Base-by-base conservation (phyloP, 1,140 invertebrate species). In the Drosophila miranda region DNA sequence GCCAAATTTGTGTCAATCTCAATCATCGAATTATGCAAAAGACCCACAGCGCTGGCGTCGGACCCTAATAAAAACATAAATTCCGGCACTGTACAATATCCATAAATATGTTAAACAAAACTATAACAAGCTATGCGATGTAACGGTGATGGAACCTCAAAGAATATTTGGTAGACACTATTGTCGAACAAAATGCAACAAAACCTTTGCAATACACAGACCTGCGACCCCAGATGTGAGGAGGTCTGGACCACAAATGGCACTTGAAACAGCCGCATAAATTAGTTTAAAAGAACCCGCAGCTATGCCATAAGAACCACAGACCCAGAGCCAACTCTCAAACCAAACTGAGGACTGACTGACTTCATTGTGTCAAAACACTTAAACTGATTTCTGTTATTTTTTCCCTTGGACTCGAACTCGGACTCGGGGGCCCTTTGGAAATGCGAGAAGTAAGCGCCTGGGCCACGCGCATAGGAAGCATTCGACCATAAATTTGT, bases 91-190 rank as follows among this genome's bases (percentile, higher is more conserved):
- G 42, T 38, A 46, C 9, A 42, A 66, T 60, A 49, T 67, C 75
- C 75, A 75, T 83, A 83, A 83, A 83, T 83, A 79, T 83, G 80
- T 79, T 82, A 75, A 72, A 83, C 80, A 84, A 83, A 83, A 78
- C 79, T 78, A 56, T 57, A 83, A 78, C 75, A 69, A 68, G 66
- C 68, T 69, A 72, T 78, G 75, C 67, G 63, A 8, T 52, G 52
- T 60, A 78, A 75, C 79, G 69, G 75, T 50, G 50, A 44, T 50
- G n/a, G 16, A 45, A 23, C n/a, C n/a, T 4, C 43, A 6, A 6
- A 45, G 54, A 59, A 76, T 73, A 77, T 68, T 59, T 56, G 28
- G 13, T 61, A 6, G 51, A 54, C 30, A 3, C 34, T 13, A 76
- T 77, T 75, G 62, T 71, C 57, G 3, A 56, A 84, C 80, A 83